Evolutionary conservation across 2,888 invertebrate species (phyloP), one percentile per base, ranked within the genome.

Genomic region (Caenorhabditis doughertyi): DNA sequence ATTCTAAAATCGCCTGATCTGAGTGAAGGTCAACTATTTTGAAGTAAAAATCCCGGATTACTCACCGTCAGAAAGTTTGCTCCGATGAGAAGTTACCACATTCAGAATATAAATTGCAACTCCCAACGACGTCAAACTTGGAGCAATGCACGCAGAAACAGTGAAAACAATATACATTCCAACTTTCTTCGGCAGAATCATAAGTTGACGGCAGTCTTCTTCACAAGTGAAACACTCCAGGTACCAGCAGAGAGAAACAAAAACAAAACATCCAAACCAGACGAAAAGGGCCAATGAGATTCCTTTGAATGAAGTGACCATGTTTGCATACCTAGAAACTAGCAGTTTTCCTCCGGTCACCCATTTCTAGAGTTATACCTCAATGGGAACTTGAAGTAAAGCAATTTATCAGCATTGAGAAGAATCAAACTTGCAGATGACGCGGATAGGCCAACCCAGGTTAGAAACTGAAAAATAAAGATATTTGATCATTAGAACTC

Each of bases 351-450:
- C 29, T 21, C 23, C 13, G n/a, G 27, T 16, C 3, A 44, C 11
- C 23, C 16, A 39, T n/a, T 25, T 51, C 25, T 35, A 1, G 42
- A 64, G 23, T 49, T 55, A 9, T 65, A 90, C 90, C 90, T 84
- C 18, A 91, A 73, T 8, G 91, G 91, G 65, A 89, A 91, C 39
- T 89, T 89, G 85, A 91, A 91, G 68, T 89, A 91, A 53, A 90
- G 79, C 8, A 91, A 82, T 70, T 91, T 91, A 76, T 91, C 91
- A 51, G 90, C 81, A 65, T 91, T 91, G 51, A 91, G 86, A 11
- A 90, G 85, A 49, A 91, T 91, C 56, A 91, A 85, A 47, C 89
- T 89, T 16, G 89, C 76, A n/a, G 87, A 87, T 35, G 91, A 91
- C 5, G 88, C 89, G 47, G 89, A 89, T 44, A 91, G 65, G 16